Base-by-base conservation (phyloP, 1,140 invertebrate species). In the Tetramorium alpestre region DNA sequence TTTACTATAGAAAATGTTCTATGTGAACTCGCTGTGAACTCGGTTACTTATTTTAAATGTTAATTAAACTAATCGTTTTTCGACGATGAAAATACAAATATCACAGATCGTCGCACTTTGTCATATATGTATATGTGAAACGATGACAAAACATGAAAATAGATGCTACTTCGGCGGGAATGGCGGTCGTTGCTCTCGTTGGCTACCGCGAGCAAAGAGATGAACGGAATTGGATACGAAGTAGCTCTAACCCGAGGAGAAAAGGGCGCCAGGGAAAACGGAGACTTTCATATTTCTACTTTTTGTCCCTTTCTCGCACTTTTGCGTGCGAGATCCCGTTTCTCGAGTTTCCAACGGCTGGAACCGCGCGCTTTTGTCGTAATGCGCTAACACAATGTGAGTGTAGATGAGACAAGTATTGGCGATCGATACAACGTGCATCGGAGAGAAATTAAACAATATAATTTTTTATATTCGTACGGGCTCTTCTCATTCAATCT, bases 201-300 rank as follows among this genome's bases (percentile, higher is more conserved):
- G 54, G 38, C 28, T 81, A 70, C 54, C 47, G 22, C 38, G 54
- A 72, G 54, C 84, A 78, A 86, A 86, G 87, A 33, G n/a, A 56
- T 56, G 56, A 86, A 56, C 49, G 47, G 49, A 77, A 87, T 89
- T 87, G 86, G 77, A 89, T 84, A 70, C 77, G 75, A 84, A 87
- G 77, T 76, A 81, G 64, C 49, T 81, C 28, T 58, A 58, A 58
- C 65, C 85, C 33, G 22, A 10, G 18, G 22, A 38, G 85, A 41
- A 78, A 87, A 81, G 65, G 54, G 54, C 28, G 54, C 4, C 22
- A 11, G 49, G 65, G 49, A 41, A 73, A 88, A 62, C 58, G 51
- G 51, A 47, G 58, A 76, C 81, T 89, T 80, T 86, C 69, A 82
- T 76, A 67, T 75, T 75, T 28, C 54, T 82, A 65, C 58, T 78